A percentile compares a stretch with the other conserved stretches of the same genome.
phyloP scores from a whole-genome alignment of 1,140 invertebrate species.

The Dinoponera quadriceps region DNA sequence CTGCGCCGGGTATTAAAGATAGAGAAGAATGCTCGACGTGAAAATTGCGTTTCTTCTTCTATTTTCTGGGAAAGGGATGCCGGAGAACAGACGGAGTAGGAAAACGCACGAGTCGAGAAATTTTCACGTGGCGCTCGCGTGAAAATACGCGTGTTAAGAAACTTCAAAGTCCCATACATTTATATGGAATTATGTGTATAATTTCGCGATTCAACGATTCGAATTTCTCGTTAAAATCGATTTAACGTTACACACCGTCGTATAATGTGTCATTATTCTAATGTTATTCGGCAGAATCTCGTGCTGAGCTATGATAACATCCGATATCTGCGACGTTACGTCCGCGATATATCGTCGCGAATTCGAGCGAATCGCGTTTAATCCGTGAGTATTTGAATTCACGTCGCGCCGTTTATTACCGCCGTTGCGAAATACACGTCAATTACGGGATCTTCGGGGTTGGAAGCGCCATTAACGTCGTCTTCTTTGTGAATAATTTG shows the following conservation, averaged over 20 bases:
- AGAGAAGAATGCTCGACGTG: slow-evolving; percentile 44
- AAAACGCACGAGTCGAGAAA: slow-evolving; percentile 33
- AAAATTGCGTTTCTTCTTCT: slow-evolving; percentile 49
- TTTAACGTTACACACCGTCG: too few relatives aligned
- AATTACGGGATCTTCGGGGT: slow-evolving; percentile 24
- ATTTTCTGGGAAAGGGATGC: not conserved
- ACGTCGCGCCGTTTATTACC: not conserved
- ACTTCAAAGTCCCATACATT: not conserved
- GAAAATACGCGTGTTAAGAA: not conserved
- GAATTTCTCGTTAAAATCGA: too few relatives aligned
- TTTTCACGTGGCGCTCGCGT: slow-evolving; percentile 29
- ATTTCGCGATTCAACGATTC: too few relatives aligned
- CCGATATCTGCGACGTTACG: not conserved
- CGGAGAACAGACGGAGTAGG: not conserved
- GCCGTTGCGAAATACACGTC: slow-evolving; percentile 9
- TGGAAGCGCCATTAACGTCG: slow-evolving; percentile 23
- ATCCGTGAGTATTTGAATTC: not conserved
- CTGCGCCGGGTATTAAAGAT: slow-evolving; percentile 52
- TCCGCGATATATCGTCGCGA: not conserved
- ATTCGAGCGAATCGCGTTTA: slow-evolving; percentile 1
- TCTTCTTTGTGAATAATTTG: slow-evolving; percentile 51
- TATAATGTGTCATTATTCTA: too few relatives aligned
- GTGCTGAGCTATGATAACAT: too few relatives aligned
- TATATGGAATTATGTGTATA: not conserved
- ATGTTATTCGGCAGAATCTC: too few relatives aligned